Percentiles rank a stretch among this genome's conserved stretches.
Conservation (phyloP, 2,113 vertebrate genomes). For the Lutjanus erythropterus region DNA sequence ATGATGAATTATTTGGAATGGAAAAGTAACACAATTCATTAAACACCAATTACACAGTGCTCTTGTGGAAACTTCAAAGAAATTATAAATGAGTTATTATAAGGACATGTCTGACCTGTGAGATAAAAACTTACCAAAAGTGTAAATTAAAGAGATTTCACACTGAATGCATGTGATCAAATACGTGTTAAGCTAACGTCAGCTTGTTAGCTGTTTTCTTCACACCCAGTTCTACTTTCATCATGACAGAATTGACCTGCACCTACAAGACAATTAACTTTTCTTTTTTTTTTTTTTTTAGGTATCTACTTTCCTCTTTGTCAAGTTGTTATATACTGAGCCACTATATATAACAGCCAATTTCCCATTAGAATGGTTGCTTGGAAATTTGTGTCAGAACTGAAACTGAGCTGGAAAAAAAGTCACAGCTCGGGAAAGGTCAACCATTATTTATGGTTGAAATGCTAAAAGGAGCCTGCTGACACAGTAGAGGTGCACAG, state of each 20-base stretch:
- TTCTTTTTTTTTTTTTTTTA: neutral
- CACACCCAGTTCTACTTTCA: neutral
- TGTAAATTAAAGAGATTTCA: neutral
- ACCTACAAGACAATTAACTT: neutral
- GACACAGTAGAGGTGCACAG: too few relatives aligned
- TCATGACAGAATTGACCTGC: constrained; percentile 1
- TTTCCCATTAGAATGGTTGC: neutral
- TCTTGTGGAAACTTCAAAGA: too few relatives aligned
- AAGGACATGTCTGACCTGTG: too few relatives aligned
- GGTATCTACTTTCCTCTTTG: neutral
- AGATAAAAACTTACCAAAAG: too few relatives aligned
- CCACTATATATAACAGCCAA: neutral
- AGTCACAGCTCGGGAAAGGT: too few relatives aligned
- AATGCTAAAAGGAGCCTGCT: neutral
- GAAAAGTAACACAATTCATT: too few relatives aligned
- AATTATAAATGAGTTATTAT: too few relatives aligned
- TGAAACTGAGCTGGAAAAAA: neutral
- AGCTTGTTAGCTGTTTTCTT: neutral
- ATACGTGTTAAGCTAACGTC: neutral
- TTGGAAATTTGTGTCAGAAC: constrained; percentile 1
- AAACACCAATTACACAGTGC: too few relatives aligned
- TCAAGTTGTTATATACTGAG: constrained; percentile 6
- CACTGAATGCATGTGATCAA: neutral
- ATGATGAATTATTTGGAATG: too few relatives aligned
- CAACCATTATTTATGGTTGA: neutral